These are phyloP conservation scores for Heteronetta atricapilla DNA, from an alignment of 2,113 vertebrate species.

Conservation along the genomic window DNA sequence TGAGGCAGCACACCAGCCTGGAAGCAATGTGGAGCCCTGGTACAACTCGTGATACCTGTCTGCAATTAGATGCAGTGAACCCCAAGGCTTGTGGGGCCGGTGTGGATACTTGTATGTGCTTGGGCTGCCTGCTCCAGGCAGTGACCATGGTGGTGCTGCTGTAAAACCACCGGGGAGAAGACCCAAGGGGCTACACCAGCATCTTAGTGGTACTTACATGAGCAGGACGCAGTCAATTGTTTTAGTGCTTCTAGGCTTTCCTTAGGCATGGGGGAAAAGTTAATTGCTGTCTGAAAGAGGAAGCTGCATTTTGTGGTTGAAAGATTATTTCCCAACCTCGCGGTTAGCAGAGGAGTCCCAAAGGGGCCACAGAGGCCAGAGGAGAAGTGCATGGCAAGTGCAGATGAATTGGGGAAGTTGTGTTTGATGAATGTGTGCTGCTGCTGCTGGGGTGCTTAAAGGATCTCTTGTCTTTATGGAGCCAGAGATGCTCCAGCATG, in stretches of 20 bases:
- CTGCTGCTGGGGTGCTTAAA: background rate
- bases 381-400: slow-evolving; percentile 14
- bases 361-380: background rate
- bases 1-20: background rate
- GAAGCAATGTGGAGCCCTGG: background rate
- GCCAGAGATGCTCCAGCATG: background rate
- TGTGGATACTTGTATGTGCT: background rate
- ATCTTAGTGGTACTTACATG: background rate
- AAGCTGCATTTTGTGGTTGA: slow-evolving; percentile 23
- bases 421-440: background rate
- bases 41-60: background rate
- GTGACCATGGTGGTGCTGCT: background rate
- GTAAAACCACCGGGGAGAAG: background rate
- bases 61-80: background rate
- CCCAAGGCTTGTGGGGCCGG: background rate
- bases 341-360: background rate
- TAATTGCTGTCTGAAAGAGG: slow-evolving; percentile 16
- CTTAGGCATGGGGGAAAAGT: background rate
- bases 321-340: slow-evolving; percentile 34
- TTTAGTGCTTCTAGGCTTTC: background rate
- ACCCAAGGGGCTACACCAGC: fast-evolving
- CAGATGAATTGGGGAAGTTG: background rate
- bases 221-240: background rate
- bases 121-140: background rate
- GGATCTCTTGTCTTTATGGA: background rate